Percentiles rank a stretch among this genome's conserved stretches.
phyloP scores from a whole-genome alignment of 2,797 vertebrate species.

The Malacoraja senta region DNA sequence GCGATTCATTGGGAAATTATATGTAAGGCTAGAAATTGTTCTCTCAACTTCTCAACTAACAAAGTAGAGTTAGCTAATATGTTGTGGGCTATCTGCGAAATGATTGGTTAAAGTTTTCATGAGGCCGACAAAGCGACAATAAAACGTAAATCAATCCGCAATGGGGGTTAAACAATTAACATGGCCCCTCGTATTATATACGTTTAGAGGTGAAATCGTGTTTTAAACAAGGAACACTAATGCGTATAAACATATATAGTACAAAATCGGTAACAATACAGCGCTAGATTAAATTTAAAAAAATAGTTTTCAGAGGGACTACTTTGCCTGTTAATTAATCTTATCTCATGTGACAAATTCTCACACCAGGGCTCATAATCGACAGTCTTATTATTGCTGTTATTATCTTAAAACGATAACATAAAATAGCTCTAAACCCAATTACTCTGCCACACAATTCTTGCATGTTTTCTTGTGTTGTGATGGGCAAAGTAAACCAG shows the following conservation, averaged over 20 bases:
- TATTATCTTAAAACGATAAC: not conserved
- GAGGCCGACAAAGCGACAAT: constrained; percentile 88
- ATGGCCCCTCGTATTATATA: constrained; percentile 63
- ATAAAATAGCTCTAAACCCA: not conserved
- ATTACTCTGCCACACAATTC: not conserved
- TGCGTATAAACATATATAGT: not conserved
- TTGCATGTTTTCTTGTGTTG: not conserved
- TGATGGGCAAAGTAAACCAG: not conserved
- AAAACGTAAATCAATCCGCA: constrained; percentile 83
- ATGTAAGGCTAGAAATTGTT: constrained; percentile 66
- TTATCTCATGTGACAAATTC: constrained; percentile 23
- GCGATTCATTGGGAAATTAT: constrained; percentile 69
- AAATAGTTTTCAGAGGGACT: constrained; percentile 2
- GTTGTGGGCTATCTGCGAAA: constrained; percentile 73
- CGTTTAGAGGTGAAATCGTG: constrained; percentile 45
- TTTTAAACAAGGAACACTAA: not conserved
- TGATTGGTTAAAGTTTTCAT: constrained; percentile 93
- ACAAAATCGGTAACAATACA: not conserved
- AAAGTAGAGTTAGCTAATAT: constrained; percentile 80
- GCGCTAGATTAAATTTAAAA: not conserved
- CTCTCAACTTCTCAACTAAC: constrained; percentile 77
- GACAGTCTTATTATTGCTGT: not conserved
- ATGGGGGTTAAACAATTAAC: constrained; percentile 68
- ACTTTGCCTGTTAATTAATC: constrained; percentile 35
- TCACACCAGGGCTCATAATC: constrained; percentile 24